Evolutionary conservation across 2,113 vertebrate species (phyloP).

Genomic region (Verasper variegatus): DNA sequence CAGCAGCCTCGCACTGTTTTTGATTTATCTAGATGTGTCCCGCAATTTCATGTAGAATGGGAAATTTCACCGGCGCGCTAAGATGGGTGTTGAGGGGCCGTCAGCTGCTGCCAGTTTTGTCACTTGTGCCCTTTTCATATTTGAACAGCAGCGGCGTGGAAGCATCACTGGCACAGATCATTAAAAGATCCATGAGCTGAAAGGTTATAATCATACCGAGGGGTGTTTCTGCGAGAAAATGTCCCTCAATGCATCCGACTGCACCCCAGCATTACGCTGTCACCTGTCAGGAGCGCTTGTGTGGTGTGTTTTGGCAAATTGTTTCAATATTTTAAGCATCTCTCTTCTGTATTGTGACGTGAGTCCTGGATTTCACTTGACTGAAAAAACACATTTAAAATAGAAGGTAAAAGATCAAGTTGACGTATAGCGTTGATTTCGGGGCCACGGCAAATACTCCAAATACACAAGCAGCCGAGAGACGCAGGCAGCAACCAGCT

Average conservation of each 20-base stretch:
- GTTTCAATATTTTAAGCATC: background rate
- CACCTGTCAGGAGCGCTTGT: background rate
- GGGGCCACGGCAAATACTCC: no score
- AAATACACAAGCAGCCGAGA: no score
- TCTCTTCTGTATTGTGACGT: background rate
- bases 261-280: background rate
- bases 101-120: background rate
- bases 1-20: slow-evolving; percentile 5
- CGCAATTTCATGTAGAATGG: slow-evolving; percentile 18
- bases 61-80: background rate
- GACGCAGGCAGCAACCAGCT: no score
- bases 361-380: no score
- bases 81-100: slow-evolving; percentile 4
- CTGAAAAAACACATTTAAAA: no score
- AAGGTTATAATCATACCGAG: background rate
- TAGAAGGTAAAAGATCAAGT: no score
- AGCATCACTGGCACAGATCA: background rate
- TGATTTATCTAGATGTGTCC: slow-evolving; percentile 23
- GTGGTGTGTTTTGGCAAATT: no score
- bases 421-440: no score
- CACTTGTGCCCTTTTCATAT: slow-evolving; percentile 34
- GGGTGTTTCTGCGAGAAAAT: background rate
- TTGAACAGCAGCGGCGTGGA: background rate
- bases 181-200: slow-evolving; percentile 10
- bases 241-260: background rate